These are phyloP conservation scores for Agrenia bidenticulata DNA, from an alignment of 2,888 invertebrate species.

Conservation along the genomic window DNA sequence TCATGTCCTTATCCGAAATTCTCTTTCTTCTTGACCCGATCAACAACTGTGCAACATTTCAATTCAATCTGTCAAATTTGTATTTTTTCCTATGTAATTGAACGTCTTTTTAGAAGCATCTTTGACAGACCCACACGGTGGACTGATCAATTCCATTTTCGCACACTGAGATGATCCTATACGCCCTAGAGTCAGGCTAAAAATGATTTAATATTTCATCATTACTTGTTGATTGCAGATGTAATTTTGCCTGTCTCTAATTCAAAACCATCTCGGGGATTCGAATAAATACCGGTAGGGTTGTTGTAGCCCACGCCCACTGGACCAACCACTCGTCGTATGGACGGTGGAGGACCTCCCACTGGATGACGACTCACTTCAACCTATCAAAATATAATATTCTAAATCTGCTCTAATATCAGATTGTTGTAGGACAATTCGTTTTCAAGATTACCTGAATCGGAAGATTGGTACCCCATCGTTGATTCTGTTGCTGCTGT, in stretches of 20 bases:
- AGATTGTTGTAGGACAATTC: no score
- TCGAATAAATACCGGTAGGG: slow-evolving; percentile 46
- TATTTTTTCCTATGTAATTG: no score
- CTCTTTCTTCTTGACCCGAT: no score
- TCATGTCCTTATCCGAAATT: no score
- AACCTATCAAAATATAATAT: not conserved
- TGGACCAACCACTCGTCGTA: not conserved
- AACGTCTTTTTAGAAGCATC: no score
- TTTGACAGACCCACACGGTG: no score
- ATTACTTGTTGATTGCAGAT: slow-evolving; percentile 36
- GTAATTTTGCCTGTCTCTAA: slow-evolving; percentile 39
- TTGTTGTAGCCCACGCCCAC: slow-evolving; percentile 41
- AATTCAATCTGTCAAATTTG: no score
- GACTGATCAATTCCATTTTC: no score
- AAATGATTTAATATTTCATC: slow-evolving; percentile 16
- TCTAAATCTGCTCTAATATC: not conserved
- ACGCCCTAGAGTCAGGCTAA: no score
- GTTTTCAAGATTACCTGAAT: slow-evolving; percentile 41
- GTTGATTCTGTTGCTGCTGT: not conserved
- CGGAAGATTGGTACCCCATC: slow-evolving; percentile 48
- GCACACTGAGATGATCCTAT: no score
- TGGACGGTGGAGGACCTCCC: not conserved
- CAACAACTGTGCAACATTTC: no score
- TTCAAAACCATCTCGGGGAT: slow-evolving; percentile 44
- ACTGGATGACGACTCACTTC: not conserved